phyloP scores from a whole-genome alignment of 2,113 vertebrate genomes.

The Paratilapia polleni region DNA sequence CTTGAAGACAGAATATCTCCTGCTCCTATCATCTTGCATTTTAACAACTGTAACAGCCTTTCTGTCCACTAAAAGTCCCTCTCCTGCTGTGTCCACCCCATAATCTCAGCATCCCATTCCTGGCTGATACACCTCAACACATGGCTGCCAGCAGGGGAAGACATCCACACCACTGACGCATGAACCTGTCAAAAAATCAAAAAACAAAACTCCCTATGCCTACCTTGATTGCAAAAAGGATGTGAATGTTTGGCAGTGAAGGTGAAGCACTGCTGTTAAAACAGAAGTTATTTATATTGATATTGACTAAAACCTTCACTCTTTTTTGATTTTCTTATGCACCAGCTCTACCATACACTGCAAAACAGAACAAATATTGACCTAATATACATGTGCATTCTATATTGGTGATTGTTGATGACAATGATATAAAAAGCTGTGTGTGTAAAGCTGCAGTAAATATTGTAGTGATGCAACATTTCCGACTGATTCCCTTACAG shows the following conservation, averaged over 20 bases:
- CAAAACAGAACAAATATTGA: no score
- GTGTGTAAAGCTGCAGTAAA: no score
- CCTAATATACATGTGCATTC: no score
- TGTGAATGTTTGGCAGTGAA: background rate
- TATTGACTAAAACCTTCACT: background rate
- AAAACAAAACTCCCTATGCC: background rate
- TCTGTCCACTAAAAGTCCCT: conserved; percentile 17
- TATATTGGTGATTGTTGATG: no score
- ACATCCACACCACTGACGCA: conserved; percentile 60
- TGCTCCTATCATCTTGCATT: conserved; percentile 35
- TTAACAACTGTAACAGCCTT: conserved; percentile 44
- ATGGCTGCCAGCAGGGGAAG: conserved; percentile 64
- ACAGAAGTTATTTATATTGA: no score
- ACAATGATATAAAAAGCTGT: no score
- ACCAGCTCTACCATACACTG: no score
- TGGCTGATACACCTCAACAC: conserved; percentile 47
- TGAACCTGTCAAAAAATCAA: conserved; percentile 57
- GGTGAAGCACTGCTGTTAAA: background rate
- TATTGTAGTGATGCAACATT: no score
- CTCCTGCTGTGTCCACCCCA: conserved; percentile 50
- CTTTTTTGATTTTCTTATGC: background rate
- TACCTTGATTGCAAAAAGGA: conserved; percentile 1
- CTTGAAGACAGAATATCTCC: conserved; percentile 21
- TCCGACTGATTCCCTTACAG: no score
- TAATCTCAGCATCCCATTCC: conserved; percentile 47